Evolutionary conservation across 2,888 invertebrate genomes (phyloP).

Genomic region (Lapara coniferarum): DNA sequence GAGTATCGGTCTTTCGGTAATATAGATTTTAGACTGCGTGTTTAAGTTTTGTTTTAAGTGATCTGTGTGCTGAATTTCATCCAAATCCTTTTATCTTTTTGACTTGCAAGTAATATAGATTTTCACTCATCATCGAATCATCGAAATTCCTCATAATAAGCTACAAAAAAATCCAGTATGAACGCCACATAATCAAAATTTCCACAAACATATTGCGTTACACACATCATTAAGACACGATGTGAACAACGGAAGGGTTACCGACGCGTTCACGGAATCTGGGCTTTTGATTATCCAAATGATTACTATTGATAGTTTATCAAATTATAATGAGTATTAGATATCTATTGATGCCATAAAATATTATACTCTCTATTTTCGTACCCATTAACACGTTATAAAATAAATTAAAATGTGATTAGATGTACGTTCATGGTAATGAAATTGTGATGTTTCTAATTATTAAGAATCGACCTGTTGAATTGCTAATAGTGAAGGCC

Average conservation of each 20-base stretch:
- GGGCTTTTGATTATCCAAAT: constrained; percentile 9
- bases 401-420: constrained; percentile 8
- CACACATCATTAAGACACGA: constrained; percentile 46
- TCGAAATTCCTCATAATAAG: no score
- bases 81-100: no score
- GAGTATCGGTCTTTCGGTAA: no score
- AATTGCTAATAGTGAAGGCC: no score
- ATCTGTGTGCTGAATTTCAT: no score
- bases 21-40: no score
- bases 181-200: constrained; percentile 28
- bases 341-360: neutral
- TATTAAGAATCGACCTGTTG: neutral
- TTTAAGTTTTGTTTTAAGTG: no score
- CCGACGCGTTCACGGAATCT: constrained; percentile 25
- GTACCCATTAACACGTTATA: constrained; percentile 3
- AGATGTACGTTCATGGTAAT: neutral
- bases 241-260: constrained; percentile 38
- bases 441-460: neutral
- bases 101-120: no score
- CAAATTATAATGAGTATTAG: constrained; percentile 6
- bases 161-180: neutral
- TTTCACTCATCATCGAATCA: no score
- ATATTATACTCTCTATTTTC: neutral
- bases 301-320: constrained; percentile 1
- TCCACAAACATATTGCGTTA: constrained; percentile 45